phyloP scores from a whole-genome alignment of 2,888 invertebrate genomes.

The Agrilus biguttatus region DNA sequence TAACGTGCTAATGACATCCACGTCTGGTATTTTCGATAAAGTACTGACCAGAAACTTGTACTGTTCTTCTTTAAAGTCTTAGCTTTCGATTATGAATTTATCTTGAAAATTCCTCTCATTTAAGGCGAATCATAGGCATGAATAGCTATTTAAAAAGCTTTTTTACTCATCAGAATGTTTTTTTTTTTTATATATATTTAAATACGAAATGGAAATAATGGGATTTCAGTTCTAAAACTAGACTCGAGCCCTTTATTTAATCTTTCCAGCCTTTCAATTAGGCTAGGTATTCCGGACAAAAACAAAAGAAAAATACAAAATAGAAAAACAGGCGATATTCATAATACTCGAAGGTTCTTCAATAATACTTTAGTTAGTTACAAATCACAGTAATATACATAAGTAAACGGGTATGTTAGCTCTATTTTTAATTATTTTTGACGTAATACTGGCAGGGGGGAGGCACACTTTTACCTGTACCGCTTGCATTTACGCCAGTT shows the following conservation, averaged over 20 bases:
- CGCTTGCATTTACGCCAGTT: slow-evolving; percentile 8
- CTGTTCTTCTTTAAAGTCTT: too few relatives aligned
- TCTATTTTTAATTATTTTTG: slow-evolving; percentile 2
- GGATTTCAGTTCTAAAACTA: not conserved
- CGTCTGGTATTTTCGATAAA: too few relatives aligned
- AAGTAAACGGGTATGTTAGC: slow-evolving; percentile 11
- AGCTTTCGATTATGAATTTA: too few relatives aligned
- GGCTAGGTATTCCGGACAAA: too few relatives aligned
- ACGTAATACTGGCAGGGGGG: slow-evolving; percentile 2
- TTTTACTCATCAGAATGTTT: too few relatives aligned
- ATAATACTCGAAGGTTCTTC: slow-evolving; percentile 1
- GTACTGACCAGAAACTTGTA: too few relatives aligned
- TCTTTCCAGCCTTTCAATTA: too few relatives aligned
- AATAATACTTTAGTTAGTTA: slow-evolving; percentile 4
- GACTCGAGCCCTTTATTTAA: too few relatives aligned
- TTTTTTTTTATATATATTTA: too few relatives aligned
- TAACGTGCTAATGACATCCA: too few relatives aligned
- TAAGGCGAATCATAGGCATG: not conserved
- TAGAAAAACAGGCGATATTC: too few relatives aligned
- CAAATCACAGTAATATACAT: slow-evolving; percentile 5
- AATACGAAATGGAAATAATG: not conserved
- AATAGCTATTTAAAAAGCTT: slow-evolving; percentile 12
- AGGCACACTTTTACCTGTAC: slow-evolving; percentile 17
- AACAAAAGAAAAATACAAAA: too few relatives aligned
- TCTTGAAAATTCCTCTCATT: not conserved